Evolutionary conservation across 2,797 vertebrate genomes (phyloP), one percentile per base, ranked within the genome.

Genomic region (Sebastes trivittatus): DNA sequence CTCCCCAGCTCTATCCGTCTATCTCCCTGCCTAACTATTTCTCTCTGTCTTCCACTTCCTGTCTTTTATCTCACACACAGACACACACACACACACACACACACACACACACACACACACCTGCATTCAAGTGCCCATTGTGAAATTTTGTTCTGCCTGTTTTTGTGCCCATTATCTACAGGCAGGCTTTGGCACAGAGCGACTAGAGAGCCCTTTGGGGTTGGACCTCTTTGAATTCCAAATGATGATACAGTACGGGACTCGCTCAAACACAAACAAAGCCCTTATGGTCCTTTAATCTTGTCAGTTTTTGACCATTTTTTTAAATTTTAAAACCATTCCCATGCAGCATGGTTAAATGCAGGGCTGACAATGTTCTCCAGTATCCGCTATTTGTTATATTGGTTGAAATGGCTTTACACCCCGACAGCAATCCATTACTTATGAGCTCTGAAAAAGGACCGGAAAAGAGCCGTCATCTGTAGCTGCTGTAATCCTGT

Each of bases 101-200:
- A 42, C 16, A 20, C 66, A 61, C 38, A 34, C 65, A 36, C 72
- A 63, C 29, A 65, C 60, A 79, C 62, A 86, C 83, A 82, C 70
- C 65, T 82, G 59, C 56, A 71, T 56, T 88, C 27, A 79, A 85
- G 74, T 76, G 74, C 30, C 73, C 78, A 87, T 81, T 89, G 75
- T 85, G 83, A 78, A 78, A 75, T 84, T 86, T 78, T 72, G 46
- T 58, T 73, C 60, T 49, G 58, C 52, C 66, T 85, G 71, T 87
- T 89, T 74, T 70, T 65, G 67, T 23, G 71, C 73, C 81, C n/a
- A 84, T 90, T 88, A 89, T 89, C 84, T 75, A 49, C 70, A 7
- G 2, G 29, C 78, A 64, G 59, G 62, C 74, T 89, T 72, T 81
- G 77, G 69, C 67, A 58, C 61, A 20, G 2, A 29, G 38, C 71